Conservation (phyloP, 2,888 invertebrate species). For the Luperina testacea region DNA sequence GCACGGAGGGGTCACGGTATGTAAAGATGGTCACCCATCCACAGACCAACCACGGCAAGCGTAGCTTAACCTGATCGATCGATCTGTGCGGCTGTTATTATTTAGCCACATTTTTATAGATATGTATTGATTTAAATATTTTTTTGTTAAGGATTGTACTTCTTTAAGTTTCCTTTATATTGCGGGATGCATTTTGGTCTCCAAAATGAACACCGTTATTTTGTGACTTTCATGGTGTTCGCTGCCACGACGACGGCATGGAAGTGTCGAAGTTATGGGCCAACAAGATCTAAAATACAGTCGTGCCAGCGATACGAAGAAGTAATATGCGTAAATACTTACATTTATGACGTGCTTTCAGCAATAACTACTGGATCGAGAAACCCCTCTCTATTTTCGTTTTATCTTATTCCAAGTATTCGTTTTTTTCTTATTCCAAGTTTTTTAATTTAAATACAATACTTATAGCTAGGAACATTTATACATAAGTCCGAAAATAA, state of each 20-base stretch:
- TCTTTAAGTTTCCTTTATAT: neutral
- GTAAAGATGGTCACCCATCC: too few species aligned
- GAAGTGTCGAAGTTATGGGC: too few species aligned
- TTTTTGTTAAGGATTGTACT: neutral
- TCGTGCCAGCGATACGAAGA: neutral
- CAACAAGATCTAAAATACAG: neutral
- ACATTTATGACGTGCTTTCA: neutral
- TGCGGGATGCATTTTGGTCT: neutral
- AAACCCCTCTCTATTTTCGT: neutral
- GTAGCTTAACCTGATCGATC: too few species aligned
- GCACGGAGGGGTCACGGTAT: too few species aligned
- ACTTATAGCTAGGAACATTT: neutral
- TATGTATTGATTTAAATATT: neutral
- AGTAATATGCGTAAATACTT: neutral
- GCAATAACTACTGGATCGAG: neutral
- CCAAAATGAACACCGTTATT: neutral
- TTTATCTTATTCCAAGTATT: neutral
- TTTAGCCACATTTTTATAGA: neutral
- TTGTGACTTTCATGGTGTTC: neutral
- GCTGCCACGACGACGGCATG: neutral
- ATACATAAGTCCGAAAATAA: slow-evolving; percentile 15
- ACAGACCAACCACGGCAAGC: too few species aligned
- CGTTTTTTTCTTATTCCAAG: too few species aligned
- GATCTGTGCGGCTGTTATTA: too few species aligned
- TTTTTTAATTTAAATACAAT: neutral